Evolutionary conservation across 2,113 vertebrate genomes (phyloP).

Genomic region (Pandion haliaetus): DNA sequence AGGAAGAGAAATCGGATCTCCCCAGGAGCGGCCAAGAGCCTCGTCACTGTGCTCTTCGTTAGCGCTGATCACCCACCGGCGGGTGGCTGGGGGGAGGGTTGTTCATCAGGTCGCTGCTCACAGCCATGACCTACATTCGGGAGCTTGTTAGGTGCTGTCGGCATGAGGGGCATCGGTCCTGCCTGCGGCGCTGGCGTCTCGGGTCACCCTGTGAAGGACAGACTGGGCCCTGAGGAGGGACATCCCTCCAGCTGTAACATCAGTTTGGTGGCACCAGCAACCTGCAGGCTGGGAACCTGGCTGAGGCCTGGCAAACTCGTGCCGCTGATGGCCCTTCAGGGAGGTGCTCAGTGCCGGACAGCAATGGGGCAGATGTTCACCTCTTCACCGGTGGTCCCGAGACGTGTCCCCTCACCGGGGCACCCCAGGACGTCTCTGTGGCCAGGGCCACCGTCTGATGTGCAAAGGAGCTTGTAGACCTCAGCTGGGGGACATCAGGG

Average conservation of each 20-base stretch:
- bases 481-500: background rate
- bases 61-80: accelerated
- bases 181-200: accelerated
- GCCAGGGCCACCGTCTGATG: background rate
- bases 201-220: background rate
- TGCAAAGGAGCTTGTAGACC: background rate
- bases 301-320: background rate
- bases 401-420: background rate
- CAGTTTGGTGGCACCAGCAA: background rate
- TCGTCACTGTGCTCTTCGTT: accelerated
- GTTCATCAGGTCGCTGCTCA: background rate
- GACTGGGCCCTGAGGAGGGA: background rate
- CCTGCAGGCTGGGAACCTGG: background rate
- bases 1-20: background rate
- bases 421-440: background rate
- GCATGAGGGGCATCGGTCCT: accelerated
- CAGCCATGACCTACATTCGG: background rate
- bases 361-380: background rate
- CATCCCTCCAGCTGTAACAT: background rate
- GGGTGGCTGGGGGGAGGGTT: accelerated
- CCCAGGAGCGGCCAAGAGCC: background rate
- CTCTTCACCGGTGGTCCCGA: background rate
- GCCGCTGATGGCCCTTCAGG: accelerated
- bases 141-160: background rate
- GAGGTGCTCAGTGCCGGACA: background rate